A percentile compares a stretch with the other conserved stretches of the same genome.
phyloP scores from a whole-genome alignment of 2,888 invertebrate species.

The Acleris literana region DNA sequence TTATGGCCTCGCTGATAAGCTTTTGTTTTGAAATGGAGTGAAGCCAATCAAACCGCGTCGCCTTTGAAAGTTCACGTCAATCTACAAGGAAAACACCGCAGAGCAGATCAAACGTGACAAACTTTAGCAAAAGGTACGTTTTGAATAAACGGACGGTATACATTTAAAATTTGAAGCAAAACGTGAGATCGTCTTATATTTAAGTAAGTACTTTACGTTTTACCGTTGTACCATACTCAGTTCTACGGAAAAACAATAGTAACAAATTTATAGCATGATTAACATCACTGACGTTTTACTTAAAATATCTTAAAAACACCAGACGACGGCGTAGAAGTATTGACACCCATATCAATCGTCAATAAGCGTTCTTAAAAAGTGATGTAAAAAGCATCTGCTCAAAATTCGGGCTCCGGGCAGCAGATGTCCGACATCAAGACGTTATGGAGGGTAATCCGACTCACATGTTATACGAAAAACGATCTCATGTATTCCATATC shows the following conservation, averaged over 20 bases:
- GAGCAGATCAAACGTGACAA: constrained; percentile 21
- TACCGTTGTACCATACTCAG: too few relatives aligned
- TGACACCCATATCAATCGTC: constrained; percentile 31
- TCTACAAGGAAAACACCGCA: constrained; percentile 29
- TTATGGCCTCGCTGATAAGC: constrained; percentile 18
- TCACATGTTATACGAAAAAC: constrained; percentile 67
- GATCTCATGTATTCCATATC: constrained; percentile 50
- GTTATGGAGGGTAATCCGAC: constrained; percentile 73
- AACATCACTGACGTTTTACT: too few relatives aligned
- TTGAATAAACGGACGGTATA: constrained; percentile 2
- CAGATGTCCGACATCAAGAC: constrained; percentile 79
- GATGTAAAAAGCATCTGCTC: constrained; percentile 68
- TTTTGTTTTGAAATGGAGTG: constrained; percentile 22
- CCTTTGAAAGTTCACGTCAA: constrained; percentile 24
- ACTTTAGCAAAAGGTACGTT: constrained; percentile 13
- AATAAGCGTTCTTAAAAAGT: constrained; percentile 51
- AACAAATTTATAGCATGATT: too few relatives aligned
- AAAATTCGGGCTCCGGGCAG: constrained; percentile 53
- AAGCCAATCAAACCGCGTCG: constrained; percentile 25
- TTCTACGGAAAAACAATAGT: too few relatives aligned
- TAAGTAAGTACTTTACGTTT: too few relatives aligned
- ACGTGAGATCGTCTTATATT: not conserved
- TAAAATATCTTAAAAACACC: too few relatives aligned
- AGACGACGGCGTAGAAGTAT: not conserved
- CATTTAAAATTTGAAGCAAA: not conserved